Base-by-base conservation (phyloP, 2,113 vertebrate genomes). In the Proterorhinus semilunaris region DNA sequence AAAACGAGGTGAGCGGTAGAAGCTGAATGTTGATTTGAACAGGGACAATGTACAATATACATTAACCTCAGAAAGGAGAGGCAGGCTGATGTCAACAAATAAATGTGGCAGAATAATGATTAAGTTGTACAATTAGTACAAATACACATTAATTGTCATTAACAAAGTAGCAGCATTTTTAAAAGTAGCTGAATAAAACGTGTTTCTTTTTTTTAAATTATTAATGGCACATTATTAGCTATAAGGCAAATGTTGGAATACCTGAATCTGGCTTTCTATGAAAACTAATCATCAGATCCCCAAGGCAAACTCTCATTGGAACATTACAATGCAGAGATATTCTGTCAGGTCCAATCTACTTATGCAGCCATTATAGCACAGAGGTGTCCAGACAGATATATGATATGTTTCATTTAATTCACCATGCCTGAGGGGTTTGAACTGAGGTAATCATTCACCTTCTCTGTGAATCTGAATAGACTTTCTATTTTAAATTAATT, bases 381-480 rank as follows among this genome's bases (percentile, higher is more conserved):
- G 50, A 81, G 70, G 66, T 53, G 15, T 21, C 74, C 64, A 49
- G 69, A 77, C 69, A 74, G 65, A 67, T 71, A 82, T 81, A 74
- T 64, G 76, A 74, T 75, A 65, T 55, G 69, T 75, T 65, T 81
- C 69, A 80, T 81, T 83, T 76, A 76, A 81, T 69, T 79, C 52
- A 65, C 63, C 75, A 83, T 79, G 81, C 45, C 72, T 79, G 65
- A 74, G 69, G 50, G 62, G 74, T 83, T 69, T 66, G 61, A 79
- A 81, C 66, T 77, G 87, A 86, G 83, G 85, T 80, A 69, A 50
- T 59, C 61, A 62, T 72, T 63, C 69, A 43, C 62, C 59, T 72
- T 80, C 49, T 36, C 15, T 44, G 58, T 36, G 27, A 58, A 58
- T 42, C 27, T 58, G 27, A 15, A 11, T 2, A 42, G 7, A 58